These are phyloP conservation scores for Cinclus cinclus DNA, from an alignment of 2,113 vertebrate species.

Conservation along the genomic window DNA sequence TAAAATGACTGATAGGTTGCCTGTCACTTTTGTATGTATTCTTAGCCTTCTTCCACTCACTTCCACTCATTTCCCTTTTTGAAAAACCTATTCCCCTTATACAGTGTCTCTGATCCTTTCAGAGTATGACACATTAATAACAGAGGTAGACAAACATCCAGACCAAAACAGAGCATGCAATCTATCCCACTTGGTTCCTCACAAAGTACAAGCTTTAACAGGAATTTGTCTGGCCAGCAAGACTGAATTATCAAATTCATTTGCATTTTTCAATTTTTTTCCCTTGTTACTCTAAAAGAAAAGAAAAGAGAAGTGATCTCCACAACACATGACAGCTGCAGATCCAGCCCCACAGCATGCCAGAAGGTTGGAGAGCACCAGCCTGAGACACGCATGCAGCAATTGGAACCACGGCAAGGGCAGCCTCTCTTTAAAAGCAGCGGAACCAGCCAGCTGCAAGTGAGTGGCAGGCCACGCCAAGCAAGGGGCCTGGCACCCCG, in stretches of 20 bases:
- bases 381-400: rapidly evolving
- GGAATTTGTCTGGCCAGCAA: neutral
- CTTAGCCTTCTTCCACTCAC: neutral
- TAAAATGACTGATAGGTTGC: neutral
- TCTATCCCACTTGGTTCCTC: neutral
- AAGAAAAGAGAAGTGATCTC: neutral
- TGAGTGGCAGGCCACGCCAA: rapidly evolving
- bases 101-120: neutral
- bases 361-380: neutral
- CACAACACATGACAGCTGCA: neutral
- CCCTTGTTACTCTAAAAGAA: neutral
- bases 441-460: neutral
- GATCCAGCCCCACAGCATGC: rapidly evolving
- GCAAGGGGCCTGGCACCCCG: no score
- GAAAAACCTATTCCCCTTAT: neutral
- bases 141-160: neutral
- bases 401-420: neutral
- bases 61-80: neutral
- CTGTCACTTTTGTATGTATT: neutral
- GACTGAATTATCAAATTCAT: neutral
- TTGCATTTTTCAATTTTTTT: neutral
- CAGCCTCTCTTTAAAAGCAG: neutral
- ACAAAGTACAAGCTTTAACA: neutral
- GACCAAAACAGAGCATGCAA: neutral
- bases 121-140: neutral